These are phyloP conservation scores for Drosophila sulfurigaster DNA, from an alignment of 1,140 invertebrate species.

Conservation along the genomic window DNA sequence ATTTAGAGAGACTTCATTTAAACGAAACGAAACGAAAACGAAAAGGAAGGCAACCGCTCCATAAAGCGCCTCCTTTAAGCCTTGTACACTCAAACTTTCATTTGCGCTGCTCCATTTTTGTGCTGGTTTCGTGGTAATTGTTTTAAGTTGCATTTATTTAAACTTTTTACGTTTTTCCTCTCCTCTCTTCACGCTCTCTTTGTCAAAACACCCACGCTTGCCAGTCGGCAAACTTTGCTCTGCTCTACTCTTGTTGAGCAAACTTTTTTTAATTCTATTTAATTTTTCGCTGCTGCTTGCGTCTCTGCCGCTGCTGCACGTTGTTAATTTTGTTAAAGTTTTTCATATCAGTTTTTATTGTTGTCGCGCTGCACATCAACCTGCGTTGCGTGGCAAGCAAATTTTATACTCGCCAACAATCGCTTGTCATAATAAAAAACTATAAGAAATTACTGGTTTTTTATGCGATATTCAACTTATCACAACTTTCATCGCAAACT, in stretches of 20 bases:
- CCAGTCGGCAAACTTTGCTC: constrained; percentile 45
- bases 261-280: constrained; percentile 63
- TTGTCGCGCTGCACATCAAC: constrained; percentile 21
- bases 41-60: constrained; percentile 27
- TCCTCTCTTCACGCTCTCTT: constrained; percentile 2
- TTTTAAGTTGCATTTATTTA: constrained; percentile 78
- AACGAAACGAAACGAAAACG: constrained; percentile 42
- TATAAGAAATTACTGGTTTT: constrained; percentile 31
- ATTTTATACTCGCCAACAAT: constrained; percentile 15
- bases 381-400: constrained; percentile 16
- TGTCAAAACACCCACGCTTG: constrained; percentile 21
- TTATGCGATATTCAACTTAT: constrained; percentile 44
- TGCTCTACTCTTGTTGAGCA: constrained; percentile 37
- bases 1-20: constrained; percentile 71
- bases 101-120: constrained; percentile 46
- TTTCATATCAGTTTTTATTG: constrained; percentile 58
- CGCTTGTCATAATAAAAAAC: constrained; percentile 21
- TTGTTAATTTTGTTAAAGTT: constrained; percentile 76
- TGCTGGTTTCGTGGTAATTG: constrained; percentile 68
- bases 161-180: constrained; percentile 48
- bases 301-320: constrained; percentile 14
- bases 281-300: constrained; percentile 33
- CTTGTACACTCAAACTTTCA: constrained; percentile 41
- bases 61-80: constrained; percentile 55
- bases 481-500: constrained; percentile 27